Evolutionary conservation across 2,888 invertebrate species (phyloP).

Genomic region (Automeris io): DNA sequence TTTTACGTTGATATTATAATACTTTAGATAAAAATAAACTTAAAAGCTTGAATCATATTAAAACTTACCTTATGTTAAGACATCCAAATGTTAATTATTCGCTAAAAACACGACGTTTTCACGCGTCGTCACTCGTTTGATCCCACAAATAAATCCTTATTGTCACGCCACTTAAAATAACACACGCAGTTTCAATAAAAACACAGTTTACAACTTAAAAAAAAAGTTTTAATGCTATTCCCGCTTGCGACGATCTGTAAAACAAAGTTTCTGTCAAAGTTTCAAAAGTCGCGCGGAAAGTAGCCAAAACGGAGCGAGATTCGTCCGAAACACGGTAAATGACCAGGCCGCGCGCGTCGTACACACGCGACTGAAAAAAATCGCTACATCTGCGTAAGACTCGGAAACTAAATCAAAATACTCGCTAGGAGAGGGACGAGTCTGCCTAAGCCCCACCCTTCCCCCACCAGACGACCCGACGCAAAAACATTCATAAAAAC

Average conservation of each 20-base stretch:
- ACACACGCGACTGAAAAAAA: slow-evolving; percentile 75
- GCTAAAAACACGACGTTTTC: slow-evolving; percentile 25
- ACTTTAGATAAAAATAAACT: too few species aligned
- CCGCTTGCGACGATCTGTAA: slow-evolving; percentile 39
- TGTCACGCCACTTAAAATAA: slow-evolving; percentile 38
- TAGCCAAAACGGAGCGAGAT: slow-evolving; percentile 30
- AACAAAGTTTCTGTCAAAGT: slow-evolving; percentile 37
- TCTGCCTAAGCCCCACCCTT: slow-evolving; percentile 68
- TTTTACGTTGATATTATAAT: too few species aligned
- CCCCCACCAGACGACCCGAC: slow-evolving; percentile 57
- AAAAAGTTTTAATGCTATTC: slow-evolving; percentile 35
- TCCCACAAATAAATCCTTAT: slow-evolving; percentile 40
- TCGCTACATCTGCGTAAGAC: slow-evolving; percentile 73
- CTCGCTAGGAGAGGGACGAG: slow-evolving; percentile 74
- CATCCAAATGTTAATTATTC: slow-evolving; percentile 52
- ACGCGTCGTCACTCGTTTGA: slow-evolving; percentile 34
- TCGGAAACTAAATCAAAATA: slow-evolving; percentile 77
- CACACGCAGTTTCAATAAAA: slow-evolving; percentile 22
- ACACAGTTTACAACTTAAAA: slow-evolving; percentile 33
- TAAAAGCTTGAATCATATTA: too few species aligned
- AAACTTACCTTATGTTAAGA: slow-evolving; percentile 61
- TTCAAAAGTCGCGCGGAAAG: slow-evolving; percentile 48
- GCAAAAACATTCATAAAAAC: slow-evolving; percentile 77
- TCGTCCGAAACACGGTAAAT: slow-evolving; percentile 40
- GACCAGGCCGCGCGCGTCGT: slow-evolving; percentile 62